phyloP scores from a whole-genome alignment of 2,888 invertebrate genomes.

The Ecliptopera silaceata region DNA sequence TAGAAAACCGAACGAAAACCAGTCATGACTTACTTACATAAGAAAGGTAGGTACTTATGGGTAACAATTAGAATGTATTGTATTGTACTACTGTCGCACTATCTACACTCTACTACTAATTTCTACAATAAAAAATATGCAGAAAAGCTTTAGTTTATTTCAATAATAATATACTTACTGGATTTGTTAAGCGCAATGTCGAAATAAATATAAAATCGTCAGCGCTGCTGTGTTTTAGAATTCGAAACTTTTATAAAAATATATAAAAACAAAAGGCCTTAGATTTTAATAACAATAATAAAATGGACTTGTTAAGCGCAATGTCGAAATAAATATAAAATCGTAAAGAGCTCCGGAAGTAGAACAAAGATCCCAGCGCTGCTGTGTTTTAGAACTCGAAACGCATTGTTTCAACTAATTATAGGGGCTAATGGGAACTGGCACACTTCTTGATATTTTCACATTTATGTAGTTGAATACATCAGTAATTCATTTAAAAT shows the following conservation, averaged over 20 bases:
- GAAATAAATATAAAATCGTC: slow-evolving; percentile 30
- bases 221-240: slow-evolving; percentile 31
- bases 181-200: slow-evolving; percentile 10
- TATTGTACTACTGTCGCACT: no score
- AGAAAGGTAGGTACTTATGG: neutral
- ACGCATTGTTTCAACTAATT: slow-evolving; percentile 41
- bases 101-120: no score
- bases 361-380: slow-evolving; percentile 37
- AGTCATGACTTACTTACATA: neutral
- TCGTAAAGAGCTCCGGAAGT: slow-evolving; percentile 33
- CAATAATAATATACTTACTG: no score
- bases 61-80: neutral
- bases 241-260: no score
- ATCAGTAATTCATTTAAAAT: neutral
- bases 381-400: slow-evolving; percentile 36
- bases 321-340: slow-evolving; percentile 32
- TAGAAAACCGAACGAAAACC: slow-evolving; percentile 11
- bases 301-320: neutral
- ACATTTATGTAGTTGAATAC: slow-evolving; percentile 7
- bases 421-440: slow-evolving; percentile 37
- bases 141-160: no score
- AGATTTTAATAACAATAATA: no score
- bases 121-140: no score
- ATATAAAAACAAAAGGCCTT: no score
- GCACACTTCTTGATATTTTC: slow-evolving; percentile 32